These are phyloP conservation scores for Agriotes lineatus DNA, from an alignment of 2,888 invertebrate species.

Conservation along the genomic window DNA sequence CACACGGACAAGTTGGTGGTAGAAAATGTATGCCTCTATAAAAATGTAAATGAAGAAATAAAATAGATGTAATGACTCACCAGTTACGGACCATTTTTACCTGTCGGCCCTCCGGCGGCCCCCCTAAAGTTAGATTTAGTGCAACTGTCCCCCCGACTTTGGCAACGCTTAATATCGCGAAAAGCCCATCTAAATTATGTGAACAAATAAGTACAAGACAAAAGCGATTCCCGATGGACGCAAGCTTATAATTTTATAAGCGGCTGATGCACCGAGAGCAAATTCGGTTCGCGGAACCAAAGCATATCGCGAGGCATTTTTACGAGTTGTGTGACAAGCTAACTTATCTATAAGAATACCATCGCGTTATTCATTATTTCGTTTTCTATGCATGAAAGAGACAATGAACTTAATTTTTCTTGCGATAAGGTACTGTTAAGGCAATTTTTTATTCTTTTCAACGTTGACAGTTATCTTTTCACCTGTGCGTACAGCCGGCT, in stretches of 20 bases:
- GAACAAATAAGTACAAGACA: constrained; percentile 15
- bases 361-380: constrained; percentile 15
- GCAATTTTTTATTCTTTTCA: constrained; percentile 30
- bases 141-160: constrained; percentile 13
- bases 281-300: constrained; percentile 3
- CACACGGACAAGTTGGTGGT: not conserved
- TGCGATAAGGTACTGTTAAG: constrained; percentile 24
- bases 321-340: constrained; percentile 13
- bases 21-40: constrained; percentile 7
- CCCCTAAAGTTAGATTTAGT: constrained; percentile 22
- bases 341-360: constrained; percentile 17
- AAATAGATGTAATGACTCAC: constrained; percentile 12
- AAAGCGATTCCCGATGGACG: constrained; percentile 14
- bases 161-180: constrained; percentile 7
- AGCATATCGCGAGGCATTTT: constrained; percentile 5
- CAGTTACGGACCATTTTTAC: constrained; percentile 10
- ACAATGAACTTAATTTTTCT: constrained; percentile 26
- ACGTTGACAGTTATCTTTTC: constrained; percentile 25
- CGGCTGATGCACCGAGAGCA: constrained; percentile 1
- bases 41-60: constrained; percentile 21
- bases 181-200: constrained; percentile 13
- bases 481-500: constrained; percentile 12
- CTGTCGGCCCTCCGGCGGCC: constrained; percentile 11
- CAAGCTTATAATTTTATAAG: constrained; percentile 6
- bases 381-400: constrained; percentile 26